Conservation (phyloP, 2,113 vertebrate species). For the Brachirus orientalis region DNA sequence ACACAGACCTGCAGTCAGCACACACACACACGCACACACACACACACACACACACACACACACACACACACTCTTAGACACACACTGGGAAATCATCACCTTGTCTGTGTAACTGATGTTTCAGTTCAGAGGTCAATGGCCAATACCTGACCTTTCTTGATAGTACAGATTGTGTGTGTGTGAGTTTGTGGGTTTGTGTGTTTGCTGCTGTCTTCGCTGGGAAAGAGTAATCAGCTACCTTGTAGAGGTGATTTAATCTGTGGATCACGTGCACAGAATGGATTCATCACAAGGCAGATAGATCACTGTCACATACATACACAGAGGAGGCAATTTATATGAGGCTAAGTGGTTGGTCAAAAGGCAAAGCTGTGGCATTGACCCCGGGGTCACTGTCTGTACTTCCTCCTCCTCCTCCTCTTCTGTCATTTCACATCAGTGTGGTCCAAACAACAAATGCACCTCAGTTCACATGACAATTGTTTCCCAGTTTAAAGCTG, state of each 20-base stretch:
- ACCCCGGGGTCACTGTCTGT: conserved; percentile 45
- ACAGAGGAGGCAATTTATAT: conserved; percentile 50
- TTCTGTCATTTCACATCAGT: not conserved
- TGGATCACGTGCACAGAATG: conserved; percentile 57
- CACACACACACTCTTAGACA: conserved; percentile 30
- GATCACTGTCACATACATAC: conserved; percentile 55
- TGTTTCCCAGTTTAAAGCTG: conserved; percentile 15
- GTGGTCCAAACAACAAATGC: conserved; percentile 14
- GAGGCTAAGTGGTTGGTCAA: conserved; percentile 65
- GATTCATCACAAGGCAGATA: conserved; percentile 65
- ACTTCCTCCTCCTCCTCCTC: conserved; percentile 23
- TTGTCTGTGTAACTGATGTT: conserved; percentile 67
- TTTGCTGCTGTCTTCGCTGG: conserved; percentile 42
- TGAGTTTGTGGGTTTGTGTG: conserved; percentile 14
- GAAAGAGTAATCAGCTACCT: conserved; percentile 62
- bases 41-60: too few relatives aligned
- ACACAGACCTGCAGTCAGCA: conserved; percentile 63
- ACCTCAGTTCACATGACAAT: conserved; percentile 1
- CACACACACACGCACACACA: conserved; percentile 34
- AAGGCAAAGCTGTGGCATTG: conserved; percentile 43
- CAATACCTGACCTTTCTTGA: conserved; percentile 57
- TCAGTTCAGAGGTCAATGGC: conserved; percentile 66
- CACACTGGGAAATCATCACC: conserved; percentile 64
- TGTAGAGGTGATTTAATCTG: conserved; percentile 69
- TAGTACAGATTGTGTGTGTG: conserved; percentile 27